These are phyloP conservation scores for Rostratula benghalensis DNA, from an alignment of 2,113 vertebrate genomes.

Conservation along the genomic window DNA sequence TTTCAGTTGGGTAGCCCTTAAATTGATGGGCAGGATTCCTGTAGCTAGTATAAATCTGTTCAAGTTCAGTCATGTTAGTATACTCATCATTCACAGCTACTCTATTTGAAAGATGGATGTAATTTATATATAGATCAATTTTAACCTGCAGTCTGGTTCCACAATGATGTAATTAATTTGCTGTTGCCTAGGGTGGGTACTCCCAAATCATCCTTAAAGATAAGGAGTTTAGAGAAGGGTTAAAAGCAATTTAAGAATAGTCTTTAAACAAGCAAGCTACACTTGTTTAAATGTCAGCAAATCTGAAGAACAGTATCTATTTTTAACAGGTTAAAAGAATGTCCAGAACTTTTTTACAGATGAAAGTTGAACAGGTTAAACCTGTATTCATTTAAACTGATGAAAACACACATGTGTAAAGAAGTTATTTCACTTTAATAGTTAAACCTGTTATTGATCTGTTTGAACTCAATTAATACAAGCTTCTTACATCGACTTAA, in stretches of 20 bases:
- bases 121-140: not conserved
- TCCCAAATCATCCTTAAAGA: not conserved
- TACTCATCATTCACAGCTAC: not conserved
- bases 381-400: not conserved
- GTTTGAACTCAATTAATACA: not conserved
- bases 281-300: not conserved
- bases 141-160: not conserved
- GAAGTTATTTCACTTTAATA: not conserved
- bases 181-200: not conserved
- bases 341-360: not conserved
- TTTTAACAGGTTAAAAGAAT: not conserved
- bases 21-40: not conserved
- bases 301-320: not conserved
- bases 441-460: not conserved
- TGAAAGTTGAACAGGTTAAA: not conserved
- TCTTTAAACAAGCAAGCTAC: not conserved
- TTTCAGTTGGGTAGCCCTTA: not conserved
- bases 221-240: not conserved
- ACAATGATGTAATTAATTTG: not conserved
- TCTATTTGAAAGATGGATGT: not conserved
- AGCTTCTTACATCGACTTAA: not conserved
- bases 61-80: not conserved
- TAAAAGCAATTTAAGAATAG: not conserved
- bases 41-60: not conserved
- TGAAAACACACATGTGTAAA: not conserved